These are phyloP conservation scores for Tapirus indicus DNA, from an alignment of 2,797 vertebrate genomes.

Conservation along the genomic window DNA sequence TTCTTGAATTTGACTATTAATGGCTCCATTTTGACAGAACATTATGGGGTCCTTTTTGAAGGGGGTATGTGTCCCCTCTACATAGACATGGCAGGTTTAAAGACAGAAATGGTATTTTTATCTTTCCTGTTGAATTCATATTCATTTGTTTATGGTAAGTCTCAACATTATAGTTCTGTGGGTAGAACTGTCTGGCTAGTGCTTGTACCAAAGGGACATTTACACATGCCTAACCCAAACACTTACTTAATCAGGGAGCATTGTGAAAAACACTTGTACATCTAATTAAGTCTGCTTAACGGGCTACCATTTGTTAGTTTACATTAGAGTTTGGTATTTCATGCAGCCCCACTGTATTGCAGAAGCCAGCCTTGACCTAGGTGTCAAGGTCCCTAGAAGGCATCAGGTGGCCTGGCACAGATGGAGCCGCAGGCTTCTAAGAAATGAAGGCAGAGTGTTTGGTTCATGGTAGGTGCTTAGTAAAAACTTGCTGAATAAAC, in stretches of 20 bases:
- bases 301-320: neutral
- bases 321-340: neutral
- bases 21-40: constrained; percentile 43
- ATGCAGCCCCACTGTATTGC: rapidly evolving
- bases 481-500: neutral
- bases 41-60: constrained; percentile 45
- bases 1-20: constrained; percentile 58
- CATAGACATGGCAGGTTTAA: neutral
- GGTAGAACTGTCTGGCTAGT: constrained; percentile 13
- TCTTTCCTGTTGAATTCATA: constrained; percentile 25
- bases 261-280: neutral
- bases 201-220: neutral
- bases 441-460: neutral
- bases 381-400: neutral
- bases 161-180: constrained; percentile 4
- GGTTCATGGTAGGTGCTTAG: rapidly evolving
- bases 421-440: rapidly evolving
- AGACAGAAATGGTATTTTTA: constrained; percentile 57
- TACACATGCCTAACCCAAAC: neutral
- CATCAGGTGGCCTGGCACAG: neutral
- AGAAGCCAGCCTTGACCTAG: neutral
- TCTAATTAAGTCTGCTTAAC: neutral
- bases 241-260: neutral
- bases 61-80: neutral
- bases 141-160: constrained; percentile 53